phyloP scores from a whole-genome alignment of 2,797 vertebrate species.

The Anguilla megastoma region DNA sequence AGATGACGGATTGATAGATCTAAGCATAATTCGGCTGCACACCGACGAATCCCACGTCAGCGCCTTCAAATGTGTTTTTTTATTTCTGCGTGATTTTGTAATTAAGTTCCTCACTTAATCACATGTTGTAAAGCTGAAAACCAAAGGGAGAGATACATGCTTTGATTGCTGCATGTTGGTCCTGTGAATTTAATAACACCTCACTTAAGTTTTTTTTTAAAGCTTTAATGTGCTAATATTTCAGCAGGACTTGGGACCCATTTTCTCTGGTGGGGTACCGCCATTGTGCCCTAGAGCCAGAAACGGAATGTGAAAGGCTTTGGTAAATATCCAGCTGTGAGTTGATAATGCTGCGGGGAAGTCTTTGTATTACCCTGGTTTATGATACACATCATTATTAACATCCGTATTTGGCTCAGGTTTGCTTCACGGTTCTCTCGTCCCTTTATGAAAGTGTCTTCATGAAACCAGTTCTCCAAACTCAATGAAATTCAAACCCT shows the following conservation, averaged over 20 bases:
- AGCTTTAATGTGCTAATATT: neutral
- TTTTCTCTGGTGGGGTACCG: neutral
- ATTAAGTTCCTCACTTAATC: slow-evolving; percentile 5
- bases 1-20: slow-evolving; percentile 16
- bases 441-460: neutral
- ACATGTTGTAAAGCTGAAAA: neutral
- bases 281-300: neutral
- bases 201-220: neutral
- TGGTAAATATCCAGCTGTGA: neutral
- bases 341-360: neutral
- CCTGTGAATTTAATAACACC: neutral
- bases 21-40: slow-evolving; percentile 4
- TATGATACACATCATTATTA: neutral
- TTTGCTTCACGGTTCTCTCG: neutral
- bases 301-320: neutral
- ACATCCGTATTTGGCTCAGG: neutral
- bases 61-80: neutral
- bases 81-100: neutral
- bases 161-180: neutral
- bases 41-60: neutral
- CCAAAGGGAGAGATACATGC: neutral
- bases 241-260: neutral
- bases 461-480: neutral
- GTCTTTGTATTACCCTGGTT: neutral
- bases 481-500: neutral